Percentiles rank a stretch among this genome's conserved stretches.
Conservation (phyloP, 2,888 invertebrate species). For the Allacma fusca region DNA sequence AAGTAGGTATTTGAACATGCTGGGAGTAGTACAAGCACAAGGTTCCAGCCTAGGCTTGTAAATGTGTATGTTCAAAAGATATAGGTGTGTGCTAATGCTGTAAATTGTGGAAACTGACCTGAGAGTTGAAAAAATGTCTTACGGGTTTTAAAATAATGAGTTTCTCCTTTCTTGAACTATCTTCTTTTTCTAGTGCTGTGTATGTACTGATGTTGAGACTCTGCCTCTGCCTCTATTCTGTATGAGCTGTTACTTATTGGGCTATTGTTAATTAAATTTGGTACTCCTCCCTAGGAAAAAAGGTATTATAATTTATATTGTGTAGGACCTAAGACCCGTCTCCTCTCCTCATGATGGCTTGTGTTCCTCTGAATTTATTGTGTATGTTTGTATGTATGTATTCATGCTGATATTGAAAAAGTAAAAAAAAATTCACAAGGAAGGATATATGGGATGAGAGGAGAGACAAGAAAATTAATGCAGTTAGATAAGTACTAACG, state of each 20-base stretch:
- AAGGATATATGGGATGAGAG: too few species aligned
- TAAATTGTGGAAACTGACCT: conserved; percentile 12
- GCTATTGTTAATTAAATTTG: conserved; percentile 22
- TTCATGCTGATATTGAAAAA: too few species aligned
- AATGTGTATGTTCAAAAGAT: background rate
- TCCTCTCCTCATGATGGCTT: too few species aligned
- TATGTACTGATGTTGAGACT: too few species aligned
- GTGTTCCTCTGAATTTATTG: too few species aligned
- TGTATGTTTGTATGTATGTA: too few species aligned
- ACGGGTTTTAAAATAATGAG: conserved; percentile 16
- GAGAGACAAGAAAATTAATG: background rate
- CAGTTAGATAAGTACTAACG: background rate
- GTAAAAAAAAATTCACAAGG: too few species aligned
- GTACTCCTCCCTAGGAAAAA: background rate
- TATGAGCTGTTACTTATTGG: background rate
- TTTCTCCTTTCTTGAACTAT: background rate
- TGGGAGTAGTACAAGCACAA: too few species aligned
- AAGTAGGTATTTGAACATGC: too few species aligned
- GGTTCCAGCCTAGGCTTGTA: too few species aligned
- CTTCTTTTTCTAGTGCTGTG: background rate
- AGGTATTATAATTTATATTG: background rate
- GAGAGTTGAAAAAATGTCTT: conserved; percentile 16
- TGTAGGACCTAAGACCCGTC: background rate
- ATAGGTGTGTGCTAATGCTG: background rate
- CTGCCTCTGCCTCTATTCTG: background rate